Conservation (phyloP, 2,797 vertebrate species). For the Halcyon smyrnensis region DNA sequence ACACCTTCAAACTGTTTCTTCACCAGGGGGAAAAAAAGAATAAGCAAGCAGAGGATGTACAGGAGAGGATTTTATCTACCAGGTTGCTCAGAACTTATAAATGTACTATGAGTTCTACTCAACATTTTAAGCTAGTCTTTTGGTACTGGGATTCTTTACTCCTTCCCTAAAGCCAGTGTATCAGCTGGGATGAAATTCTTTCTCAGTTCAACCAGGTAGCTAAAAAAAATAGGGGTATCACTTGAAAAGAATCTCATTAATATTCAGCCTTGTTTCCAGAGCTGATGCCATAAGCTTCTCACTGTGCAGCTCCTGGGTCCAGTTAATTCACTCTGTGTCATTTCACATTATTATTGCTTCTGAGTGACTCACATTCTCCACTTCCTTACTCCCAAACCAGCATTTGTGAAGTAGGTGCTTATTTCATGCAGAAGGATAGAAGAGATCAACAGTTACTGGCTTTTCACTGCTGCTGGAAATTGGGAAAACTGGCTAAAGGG, state of each 20-base stretch:
- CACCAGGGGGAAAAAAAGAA: background rate
- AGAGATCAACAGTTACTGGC: background rate
- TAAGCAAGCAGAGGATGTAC: background rate
- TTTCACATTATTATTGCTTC: background rate
- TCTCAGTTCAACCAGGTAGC: background rate
- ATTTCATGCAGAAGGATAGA: background rate
- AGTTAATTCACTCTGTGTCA: background rate
- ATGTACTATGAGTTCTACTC: background rate
- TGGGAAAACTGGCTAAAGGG: background rate
- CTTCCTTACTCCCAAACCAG: background rate
- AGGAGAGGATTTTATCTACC: background rate
- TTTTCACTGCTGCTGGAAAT: background rate
- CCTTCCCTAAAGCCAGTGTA: background rate
- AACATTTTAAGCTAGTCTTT: background rate
- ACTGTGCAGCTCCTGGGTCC: background rate
- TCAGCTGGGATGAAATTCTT: background rate
- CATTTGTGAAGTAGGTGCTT: background rate
- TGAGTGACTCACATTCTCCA: background rate
- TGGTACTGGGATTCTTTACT: background rate
- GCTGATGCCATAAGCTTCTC: background rate
- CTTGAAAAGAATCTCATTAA: background rate
- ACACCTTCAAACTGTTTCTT: conserved; percentile 15
- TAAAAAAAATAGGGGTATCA: background rate
- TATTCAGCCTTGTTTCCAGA: background rate
- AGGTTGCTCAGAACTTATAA: background rate